phyloP scores from a whole-genome alignment of 2,797 vertebrate species.

The Orestias chungarensis region DNA sequence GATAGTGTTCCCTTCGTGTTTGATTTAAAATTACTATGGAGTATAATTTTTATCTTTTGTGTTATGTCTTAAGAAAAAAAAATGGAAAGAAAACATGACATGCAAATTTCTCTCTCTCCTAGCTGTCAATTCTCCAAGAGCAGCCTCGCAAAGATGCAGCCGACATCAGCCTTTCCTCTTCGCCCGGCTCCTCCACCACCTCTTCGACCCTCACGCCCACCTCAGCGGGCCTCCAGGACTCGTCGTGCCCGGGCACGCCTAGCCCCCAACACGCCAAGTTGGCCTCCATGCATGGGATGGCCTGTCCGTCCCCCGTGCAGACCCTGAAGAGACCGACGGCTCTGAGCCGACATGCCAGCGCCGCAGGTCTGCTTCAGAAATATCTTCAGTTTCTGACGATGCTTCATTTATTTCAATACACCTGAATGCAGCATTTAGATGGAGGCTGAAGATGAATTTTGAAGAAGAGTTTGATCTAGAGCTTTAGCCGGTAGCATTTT shows the following conservation, averaged over 20 bases:
- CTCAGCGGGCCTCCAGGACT: slow-evolving; percentile 50
- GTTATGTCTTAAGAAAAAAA: neutral
- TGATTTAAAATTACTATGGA: neutral
- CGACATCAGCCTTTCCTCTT: slow-evolving; percentile 65
- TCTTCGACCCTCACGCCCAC: slow-evolving; percentile 47
- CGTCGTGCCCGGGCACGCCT: slow-evolving; percentile 67
- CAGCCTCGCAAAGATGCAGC: slow-evolving; percentile 84
- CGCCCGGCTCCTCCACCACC: slow-evolving; percentile 30
- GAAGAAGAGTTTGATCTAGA: neutral
- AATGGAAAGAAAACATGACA: neutral
- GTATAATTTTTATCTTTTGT: neutral
- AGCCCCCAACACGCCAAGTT: slow-evolving; percentile 70
- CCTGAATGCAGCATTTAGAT: neutral
- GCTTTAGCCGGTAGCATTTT: neutral
- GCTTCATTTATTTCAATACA: neutral
- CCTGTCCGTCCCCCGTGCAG: slow-evolving; percentile 73
- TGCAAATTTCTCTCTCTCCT: slow-evolving; percentile 16
- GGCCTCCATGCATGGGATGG: slow-evolving; percentile 58
- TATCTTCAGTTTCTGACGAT: neutral
- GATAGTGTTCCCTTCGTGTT: neutral
- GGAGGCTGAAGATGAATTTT: neutral
- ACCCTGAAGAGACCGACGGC: slow-evolving; percentile 90
- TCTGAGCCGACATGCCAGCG: slow-evolving; percentile 92
- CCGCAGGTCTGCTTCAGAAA: slow-evolving; percentile 68
- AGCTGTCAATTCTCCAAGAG: slow-evolving; percentile 86